Percentiles rank a stretch among this genome's conserved stretches.
These are phyloP conservation scores for Holothuria scabra DNA, from an alignment of 53 echinoderm and acorn worm species.

Conservation along the genomic window DNA sequence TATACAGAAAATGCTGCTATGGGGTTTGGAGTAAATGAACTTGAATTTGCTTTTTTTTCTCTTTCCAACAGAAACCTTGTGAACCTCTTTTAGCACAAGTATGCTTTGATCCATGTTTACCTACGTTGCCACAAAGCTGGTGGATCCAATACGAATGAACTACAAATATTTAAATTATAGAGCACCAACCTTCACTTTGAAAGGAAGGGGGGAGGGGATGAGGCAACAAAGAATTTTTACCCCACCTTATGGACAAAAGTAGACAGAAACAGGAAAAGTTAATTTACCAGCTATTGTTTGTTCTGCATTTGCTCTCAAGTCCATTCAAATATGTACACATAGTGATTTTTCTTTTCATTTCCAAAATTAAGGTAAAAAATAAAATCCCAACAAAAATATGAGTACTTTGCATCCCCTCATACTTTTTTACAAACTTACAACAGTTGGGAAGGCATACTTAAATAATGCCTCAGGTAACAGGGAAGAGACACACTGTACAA, in stretches of 20 bases:
- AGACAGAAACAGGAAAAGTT: background rate
- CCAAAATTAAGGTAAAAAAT: conserved; percentile 41
- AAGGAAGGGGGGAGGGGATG: no score
- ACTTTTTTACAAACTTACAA: background rate
- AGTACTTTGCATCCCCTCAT: conserved; percentile 47
- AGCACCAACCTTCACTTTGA: no score
- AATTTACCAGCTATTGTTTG: conserved; percentile 38
- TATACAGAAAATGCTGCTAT: no score
- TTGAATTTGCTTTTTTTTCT: no score
- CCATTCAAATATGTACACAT: conserved; percentile 24
- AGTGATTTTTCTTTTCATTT: conserved; percentile 23
- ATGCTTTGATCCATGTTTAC: no score
- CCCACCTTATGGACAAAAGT: background rate
- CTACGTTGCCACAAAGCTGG: no score
- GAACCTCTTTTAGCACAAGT: no score
- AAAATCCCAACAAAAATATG: conserved; percentile 46
- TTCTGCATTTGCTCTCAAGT: conserved; percentile 40
- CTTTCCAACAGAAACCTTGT: no score
- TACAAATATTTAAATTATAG: no score
- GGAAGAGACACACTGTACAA: conserved; percentile 30
- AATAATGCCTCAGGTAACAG: conserved; percentile 10
- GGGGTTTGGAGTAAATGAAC: no score
- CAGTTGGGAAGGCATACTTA: conserved; percentile 22
- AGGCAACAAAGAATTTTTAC: no score
- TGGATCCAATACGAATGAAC: no score